phyloP scores from a whole-genome alignment of 2,113 vertebrate genomes.

The Charina bottae region DNA sequence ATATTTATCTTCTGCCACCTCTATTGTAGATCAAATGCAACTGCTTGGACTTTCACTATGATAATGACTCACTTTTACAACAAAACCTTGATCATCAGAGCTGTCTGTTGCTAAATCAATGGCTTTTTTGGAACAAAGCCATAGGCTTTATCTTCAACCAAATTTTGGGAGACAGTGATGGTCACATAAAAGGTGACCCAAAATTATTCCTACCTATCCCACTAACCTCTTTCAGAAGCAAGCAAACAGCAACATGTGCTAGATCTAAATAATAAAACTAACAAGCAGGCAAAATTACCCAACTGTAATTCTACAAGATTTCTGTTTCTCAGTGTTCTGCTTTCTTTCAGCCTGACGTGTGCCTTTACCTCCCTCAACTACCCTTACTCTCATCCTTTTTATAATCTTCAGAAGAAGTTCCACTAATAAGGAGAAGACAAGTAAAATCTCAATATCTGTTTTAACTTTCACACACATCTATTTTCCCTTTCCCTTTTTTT shows the following conservation, averaged over 20 bases:
- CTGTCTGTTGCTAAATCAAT: not conserved
- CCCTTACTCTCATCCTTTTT: not conserved
- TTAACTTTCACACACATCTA: constrained; percentile 54
- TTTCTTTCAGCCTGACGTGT: not conserved
- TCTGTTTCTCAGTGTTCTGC: not conserved
- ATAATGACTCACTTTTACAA: constrained; percentile 5
- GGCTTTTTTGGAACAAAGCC: not conserved
- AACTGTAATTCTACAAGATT: fast-evolving
- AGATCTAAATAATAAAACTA: constrained; percentile 3
- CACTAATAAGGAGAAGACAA: constrained; percentile 33
- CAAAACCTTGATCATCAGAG: constrained; percentile 9
- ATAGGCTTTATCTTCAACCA: not conserved
- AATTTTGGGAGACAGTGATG: not conserved
- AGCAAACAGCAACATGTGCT: not conserved
- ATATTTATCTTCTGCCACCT: not conserved
- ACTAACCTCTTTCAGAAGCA: not conserved
- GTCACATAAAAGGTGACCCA: not conserved
- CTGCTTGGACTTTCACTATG: constrained; percentile 7
- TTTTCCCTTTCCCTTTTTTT: not conserved
- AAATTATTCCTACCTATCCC: not conserved
- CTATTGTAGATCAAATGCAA: constrained; percentile 1
- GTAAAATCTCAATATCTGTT: constrained; percentile 41
- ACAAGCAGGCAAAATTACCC: constrained; percentile 8
- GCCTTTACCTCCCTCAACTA: not conserved
- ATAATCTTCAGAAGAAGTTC: not conserved